These are phyloP conservation scores for Sarotherodon lohbergeri DNA, from an alignment of 2,113 vertebrate genomes.

Conservation along the genomic window DNA sequence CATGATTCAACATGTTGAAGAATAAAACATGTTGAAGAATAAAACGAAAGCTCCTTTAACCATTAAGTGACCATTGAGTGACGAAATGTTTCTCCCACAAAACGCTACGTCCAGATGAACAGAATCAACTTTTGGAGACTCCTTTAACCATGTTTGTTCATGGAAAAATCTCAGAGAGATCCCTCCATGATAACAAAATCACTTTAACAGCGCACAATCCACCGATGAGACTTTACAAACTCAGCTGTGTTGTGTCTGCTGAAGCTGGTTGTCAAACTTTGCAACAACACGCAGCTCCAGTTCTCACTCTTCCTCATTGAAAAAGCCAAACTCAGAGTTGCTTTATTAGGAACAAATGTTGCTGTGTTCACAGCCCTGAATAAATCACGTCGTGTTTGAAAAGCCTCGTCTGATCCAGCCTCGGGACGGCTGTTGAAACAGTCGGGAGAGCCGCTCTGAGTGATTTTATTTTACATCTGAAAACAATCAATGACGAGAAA, in stretches of 20 bases:
- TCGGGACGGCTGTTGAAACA: neutral
- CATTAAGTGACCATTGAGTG: neutral
- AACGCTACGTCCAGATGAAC: no score
- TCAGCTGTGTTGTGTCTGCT: slow-evolving; percentile 9
- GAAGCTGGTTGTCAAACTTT: neutral
- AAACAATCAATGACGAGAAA: neutral
- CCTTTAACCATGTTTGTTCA: neutral
- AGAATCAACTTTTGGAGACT: neutral
- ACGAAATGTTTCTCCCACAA: no score
- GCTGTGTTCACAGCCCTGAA: neutral
- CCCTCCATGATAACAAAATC: neutral
- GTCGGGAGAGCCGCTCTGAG: neutral
- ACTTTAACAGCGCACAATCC: neutral
- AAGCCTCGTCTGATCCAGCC: neutral
- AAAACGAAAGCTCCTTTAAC: neutral
- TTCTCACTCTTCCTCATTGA: neutral
- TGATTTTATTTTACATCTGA: neutral
- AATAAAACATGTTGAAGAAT: neutral
- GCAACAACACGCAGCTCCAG: neutral
- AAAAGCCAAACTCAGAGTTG: neutral
- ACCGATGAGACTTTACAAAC: neutral
- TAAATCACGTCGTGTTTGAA: neutral
- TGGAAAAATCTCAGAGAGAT: neutral
- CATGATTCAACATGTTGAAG: neutral
- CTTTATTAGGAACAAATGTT: slow-evolving; percentile 26